phyloP scores from a whole-genome alignment of 2,113 vertebrate genomes.

The mouse (Mus musculus) region DNA sequence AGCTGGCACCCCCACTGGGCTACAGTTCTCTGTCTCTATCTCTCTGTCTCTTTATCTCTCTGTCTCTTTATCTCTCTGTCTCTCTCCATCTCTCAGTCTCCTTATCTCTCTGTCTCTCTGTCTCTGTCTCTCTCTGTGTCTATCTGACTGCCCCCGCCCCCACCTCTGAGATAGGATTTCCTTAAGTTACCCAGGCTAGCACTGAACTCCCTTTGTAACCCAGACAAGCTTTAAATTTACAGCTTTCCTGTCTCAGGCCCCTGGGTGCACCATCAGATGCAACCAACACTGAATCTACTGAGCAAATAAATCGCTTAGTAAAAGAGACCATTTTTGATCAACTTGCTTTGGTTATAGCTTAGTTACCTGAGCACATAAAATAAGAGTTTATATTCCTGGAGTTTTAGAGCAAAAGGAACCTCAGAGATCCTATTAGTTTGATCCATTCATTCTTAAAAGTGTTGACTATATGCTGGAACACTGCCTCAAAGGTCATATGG shows the following conservation, averaged over 20 bases:
- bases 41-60: background rate
- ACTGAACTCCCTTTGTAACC: background rate
- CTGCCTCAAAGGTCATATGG: background rate
- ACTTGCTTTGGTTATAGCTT: background rate
- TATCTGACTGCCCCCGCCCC: background rate
- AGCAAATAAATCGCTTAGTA: conserved; percentile 9
- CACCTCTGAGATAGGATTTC: background rate
- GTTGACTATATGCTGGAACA: background rate
- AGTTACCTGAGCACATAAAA: background rate
- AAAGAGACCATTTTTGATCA: background rate
- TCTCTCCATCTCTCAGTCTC: background rate
- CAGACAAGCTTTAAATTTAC: background rate
- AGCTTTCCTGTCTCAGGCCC: background rate
- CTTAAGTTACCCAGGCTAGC: background rate
- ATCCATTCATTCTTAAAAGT: conserved; percentile 8
- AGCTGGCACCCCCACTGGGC: background rate
- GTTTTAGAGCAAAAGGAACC: conserved; percentile 10
- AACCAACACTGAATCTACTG: background rate
- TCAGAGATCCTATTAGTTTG: background rate
- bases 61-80: background rate
- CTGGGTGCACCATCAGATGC: background rate
- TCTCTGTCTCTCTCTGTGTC: background rate
- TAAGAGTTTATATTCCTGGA: background rate
- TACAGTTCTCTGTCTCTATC: background rate
- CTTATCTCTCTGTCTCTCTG: background rate